A percentile compares a stretch with the other conserved stretches of the same genome.
phyloP scores from a whole-genome alignment of 2,797 vertebrate genomes.

The Lutjanus campechanus region DNA sequence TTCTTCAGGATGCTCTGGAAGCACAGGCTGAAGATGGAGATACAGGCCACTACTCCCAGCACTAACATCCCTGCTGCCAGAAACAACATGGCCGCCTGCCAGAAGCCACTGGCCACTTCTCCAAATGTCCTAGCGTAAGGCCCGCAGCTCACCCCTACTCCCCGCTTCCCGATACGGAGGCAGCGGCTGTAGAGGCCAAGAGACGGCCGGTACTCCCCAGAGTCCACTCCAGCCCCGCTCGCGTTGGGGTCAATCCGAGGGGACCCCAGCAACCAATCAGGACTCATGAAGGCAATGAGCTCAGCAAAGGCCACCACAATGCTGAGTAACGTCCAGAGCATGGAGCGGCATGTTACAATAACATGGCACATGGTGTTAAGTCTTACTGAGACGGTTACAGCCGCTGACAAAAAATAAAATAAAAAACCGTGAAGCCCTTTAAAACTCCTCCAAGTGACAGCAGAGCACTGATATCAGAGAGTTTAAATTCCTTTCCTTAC shows the following conservation, averaged over 20 bases:
- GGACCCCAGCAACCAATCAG: slow-evolving; percentile 93
- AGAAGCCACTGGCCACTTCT: slow-evolving; percentile 97
- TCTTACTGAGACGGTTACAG: slow-evolving; percentile 12
- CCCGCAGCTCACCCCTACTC: slow-evolving; percentile 89
- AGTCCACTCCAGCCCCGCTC: slow-evolving; percentile 48
- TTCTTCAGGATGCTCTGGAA: slow-evolving; percentile 98
- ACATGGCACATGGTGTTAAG: slow-evolving; percentile 95
- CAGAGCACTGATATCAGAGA: neutral
- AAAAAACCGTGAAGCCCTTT: slow-evolving; percentile 11
- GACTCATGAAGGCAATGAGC: slow-evolving; percentile 97
- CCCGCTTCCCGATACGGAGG: slow-evolving; percentile 79
- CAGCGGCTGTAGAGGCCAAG: slow-evolving; percentile 96
- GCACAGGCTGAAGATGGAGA: slow-evolving; percentile 96
- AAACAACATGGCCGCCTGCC: slow-evolving; percentile 97
- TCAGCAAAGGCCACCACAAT: slow-evolving; percentile 96
- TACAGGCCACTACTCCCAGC: slow-evolving; percentile 91
- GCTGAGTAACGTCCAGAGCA: slow-evolving; percentile 98
- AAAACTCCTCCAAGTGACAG: slow-evolving; percentile 15
- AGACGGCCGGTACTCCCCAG: slow-evolving; percentile 86
- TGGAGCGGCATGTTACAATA: slow-evolving; percentile 97
- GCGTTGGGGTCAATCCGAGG: slow-evolving; percentile 80
- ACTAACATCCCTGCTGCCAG: slow-evolving; percentile 93
- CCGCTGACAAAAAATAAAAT: neutral
- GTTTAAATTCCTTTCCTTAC: slow-evolving; percentile 58
- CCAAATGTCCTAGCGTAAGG: slow-evolving; percentile 92